Percentiles rank a stretch among this genome's conserved stretches.
phyloP scores from a whole-genome alignment of 2,888 invertebrate species.

The Polylopha cassiicola region DNA sequence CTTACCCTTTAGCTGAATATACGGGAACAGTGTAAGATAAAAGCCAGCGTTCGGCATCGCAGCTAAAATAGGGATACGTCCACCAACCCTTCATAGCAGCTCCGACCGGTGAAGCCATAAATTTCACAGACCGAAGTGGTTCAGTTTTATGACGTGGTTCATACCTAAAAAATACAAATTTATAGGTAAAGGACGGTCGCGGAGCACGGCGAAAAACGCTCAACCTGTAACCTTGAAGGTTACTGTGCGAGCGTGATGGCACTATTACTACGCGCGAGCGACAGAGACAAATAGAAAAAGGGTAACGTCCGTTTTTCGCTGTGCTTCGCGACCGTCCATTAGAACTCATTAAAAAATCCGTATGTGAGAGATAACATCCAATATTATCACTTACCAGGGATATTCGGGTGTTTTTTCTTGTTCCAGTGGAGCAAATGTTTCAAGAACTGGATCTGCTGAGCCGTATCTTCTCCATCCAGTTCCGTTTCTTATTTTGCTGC shows the following conservation, averaged over 20 bases:
- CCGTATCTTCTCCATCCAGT: constrained; percentile 63
- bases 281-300: no score
- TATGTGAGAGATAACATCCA: no score
- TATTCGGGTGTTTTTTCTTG: constrained; percentile 81
- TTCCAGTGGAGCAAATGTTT: constrained; percentile 74
- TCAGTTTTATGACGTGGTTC: constrained; percentile 80
- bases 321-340: no score
- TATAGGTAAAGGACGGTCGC: not conserved
- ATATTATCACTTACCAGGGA: constrained; percentile 78
- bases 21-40: constrained; percentile 88
- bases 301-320: no score
- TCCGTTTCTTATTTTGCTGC: constrained; percentile 58
- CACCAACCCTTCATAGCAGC: constrained; percentile 86
- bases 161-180: constrained; percentile 61
- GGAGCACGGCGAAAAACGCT: no score
- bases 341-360: no score
- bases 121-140: constrained; percentile 81
- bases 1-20: constrained; percentile 58
- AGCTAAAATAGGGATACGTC: constrained; percentile 93
- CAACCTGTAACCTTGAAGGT: no score
- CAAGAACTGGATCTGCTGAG: constrained; percentile 62
- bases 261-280: no score
- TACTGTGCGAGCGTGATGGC: no score
- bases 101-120: constrained; percentile 80
- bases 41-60: constrained; percentile 86